Evolutionary conservation across 2,888 invertebrate genomes (phyloP), one percentile per base, ranked within the genome.

Genomic region (Sinotaia quadrata): DNA sequence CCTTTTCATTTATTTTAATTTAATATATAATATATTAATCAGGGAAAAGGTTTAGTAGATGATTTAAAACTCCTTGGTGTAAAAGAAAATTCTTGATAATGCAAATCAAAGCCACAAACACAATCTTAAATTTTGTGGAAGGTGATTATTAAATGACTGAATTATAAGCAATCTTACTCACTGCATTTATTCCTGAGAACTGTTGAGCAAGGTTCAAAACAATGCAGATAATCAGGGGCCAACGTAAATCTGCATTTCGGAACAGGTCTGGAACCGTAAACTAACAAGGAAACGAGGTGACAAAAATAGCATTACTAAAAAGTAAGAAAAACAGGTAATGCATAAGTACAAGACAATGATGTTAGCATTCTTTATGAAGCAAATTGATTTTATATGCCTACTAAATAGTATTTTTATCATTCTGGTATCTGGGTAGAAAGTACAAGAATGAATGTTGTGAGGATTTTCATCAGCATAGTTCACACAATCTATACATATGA

Each of bases 181-280:
- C 94, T 1, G 94, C 94, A 88, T 95, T 96, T 85, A 96, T 95
- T 15, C 96, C 96, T 12, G 94, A 94, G 37, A 96, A 89, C 88
- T 97, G 96, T 85, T 96, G 96, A 0, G 95, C 93, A 0, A 95
- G 85, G 94, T 96, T 95, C 82, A 96, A 91, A 81, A 93, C 92
- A 36, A 94, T 89, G 18, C 95, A 92, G 74, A 96, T 95, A 54
- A 93, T 88, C 18, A 96, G 90, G 0, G 96, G 96, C 82, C 93
- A 93, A 0, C 94, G 90, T 0, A 96, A 90, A 49, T 92, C 89
- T 0, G 92, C 89, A 87, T 93, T 93, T n/a, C 90, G 88, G 69
- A 94, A 89, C 78, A 95, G 88, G 83, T 94, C 94, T 15, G 91
- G 91, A 0, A 95, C 86, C 0, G 93, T 93, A 41, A 94, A 93